Conservation (phyloP, 2,888 invertebrate species). For the Panopea generosa region DNA sequence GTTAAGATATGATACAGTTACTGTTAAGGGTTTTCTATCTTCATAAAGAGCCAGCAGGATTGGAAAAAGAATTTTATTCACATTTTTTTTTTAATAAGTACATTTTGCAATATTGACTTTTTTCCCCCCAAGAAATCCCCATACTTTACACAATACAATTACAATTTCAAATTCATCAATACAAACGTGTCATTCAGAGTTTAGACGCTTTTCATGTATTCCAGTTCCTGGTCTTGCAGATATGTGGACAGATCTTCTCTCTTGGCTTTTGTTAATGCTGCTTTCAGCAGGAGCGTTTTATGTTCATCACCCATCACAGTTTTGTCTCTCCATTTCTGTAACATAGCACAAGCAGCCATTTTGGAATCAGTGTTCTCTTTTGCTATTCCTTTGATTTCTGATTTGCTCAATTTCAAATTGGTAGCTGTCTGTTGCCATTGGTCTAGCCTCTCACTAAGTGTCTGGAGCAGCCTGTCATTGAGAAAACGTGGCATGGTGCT, state of each 20-base stretch:
- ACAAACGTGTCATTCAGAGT: too few species aligned
- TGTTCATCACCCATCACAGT: slow-evolving; percentile 36
- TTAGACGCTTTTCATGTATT: slow-evolving; percentile 25
- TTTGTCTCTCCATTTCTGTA: slow-evolving; percentile 27
- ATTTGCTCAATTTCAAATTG: slow-evolving; percentile 29
- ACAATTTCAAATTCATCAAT: too few species aligned
- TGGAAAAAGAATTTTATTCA: too few species aligned
- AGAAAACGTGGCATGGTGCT: slow-evolving; percentile 7
- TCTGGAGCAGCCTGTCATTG: slow-evolving; percentile 26
- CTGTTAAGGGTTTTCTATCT: too few species aligned
- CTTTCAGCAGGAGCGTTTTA: slow-evolving; percentile 33
- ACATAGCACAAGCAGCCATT: slow-evolving; percentile 35
- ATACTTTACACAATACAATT: too few species aligned
- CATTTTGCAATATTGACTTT: too few species aligned
- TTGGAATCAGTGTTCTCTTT: slow-evolving; percentile 19
- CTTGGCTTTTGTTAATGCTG: slow-evolving; percentile 28
- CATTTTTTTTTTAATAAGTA: too few species aligned
- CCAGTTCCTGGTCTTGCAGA: slow-evolving; percentile 29
- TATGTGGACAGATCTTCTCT: slow-evolving; percentile 31
- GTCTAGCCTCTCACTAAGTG: slow-evolving; percentile 28
- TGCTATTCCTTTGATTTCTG: slow-evolving; percentile 34
- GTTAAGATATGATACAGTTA: too few species aligned
- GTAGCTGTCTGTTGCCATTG: slow-evolving; percentile 45
- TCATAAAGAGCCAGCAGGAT: too few species aligned
- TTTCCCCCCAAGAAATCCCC: too few species aligned